Base-by-base conservation (phyloP, 2,888 invertebrate genomes). In the Amphipoea oculea region DNA sequence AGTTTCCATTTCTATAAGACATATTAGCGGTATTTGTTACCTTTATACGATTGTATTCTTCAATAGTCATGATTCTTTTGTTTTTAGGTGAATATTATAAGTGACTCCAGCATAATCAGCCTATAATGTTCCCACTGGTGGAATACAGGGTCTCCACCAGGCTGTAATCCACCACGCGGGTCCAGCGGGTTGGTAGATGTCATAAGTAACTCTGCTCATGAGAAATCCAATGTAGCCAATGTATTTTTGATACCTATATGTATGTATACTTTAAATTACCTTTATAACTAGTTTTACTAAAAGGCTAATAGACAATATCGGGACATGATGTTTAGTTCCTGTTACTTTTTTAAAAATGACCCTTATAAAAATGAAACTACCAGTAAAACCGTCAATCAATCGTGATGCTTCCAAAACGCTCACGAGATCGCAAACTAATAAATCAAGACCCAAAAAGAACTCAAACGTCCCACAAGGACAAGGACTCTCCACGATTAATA, bases 401-500 rank as follows among this genome's bases (percentile, higher is more conserved):
- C 54, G 20, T 20, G 20, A 17, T 54, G 20, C 48, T 23, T 54
- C 14, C 57, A 57, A 67, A 71, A 40, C 9, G 2, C 14, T 70
- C 14, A 51, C 51, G 78, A 81, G 67, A 76, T 51, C 63, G 11
- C 73, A 62, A 73, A 84, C 45, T 54, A 69, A 76, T 54, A 71
- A 79, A 67, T 69, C 29, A 76, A 80, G 76, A 42, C 17, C 29
- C 23, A 76, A 76, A 83, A 80, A 69, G 76, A 77, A 74, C 80
- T 76, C 42, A 77, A 85, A 74, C 20, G 73, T 12, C 20, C 76
- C 70, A 70, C 81, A 84, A 85, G 87, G 66, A 84, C 82, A 82
- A 88, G 81, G 71, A 88, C 85, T 79, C 83, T 86, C 76, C 68
- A 89, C 89, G 91, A 94, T 94, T 94, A 94, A 94, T 94, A 95